A percentile compares a stretch with the other conserved stretches of the same genome.
Conservation (phyloP, 2,113 vertebrate species). For the Zosterops lateralis region DNA sequence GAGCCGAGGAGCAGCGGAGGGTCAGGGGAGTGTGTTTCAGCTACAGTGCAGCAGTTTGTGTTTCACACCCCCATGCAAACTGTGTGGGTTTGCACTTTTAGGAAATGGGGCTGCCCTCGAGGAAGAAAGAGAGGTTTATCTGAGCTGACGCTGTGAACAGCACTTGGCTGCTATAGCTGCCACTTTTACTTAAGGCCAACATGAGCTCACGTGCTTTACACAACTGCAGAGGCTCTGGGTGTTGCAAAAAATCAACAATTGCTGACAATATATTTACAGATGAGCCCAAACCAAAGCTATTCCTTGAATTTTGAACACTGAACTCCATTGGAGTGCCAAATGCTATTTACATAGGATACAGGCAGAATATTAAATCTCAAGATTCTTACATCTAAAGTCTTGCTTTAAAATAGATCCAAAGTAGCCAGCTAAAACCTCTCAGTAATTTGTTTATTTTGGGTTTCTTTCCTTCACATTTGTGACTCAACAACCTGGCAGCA, state of each 20-base stretch:
- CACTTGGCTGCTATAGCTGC: constrained; percentile 41
- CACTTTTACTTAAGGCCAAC: constrained; percentile 46
- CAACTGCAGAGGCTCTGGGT: not conserved
- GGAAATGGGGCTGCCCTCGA: not conserved
- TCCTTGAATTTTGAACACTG: not conserved
- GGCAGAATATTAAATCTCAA: not conserved
- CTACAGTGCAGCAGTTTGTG: not conserved
- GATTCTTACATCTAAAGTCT: not conserved
- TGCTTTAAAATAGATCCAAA: not conserved
- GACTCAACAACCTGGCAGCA: constrained; percentile 6
- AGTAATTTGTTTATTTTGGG: not conserved
- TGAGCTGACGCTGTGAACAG: constrained; percentile 8
- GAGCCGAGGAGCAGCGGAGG: not conserved
- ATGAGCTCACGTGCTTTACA: not conserved
- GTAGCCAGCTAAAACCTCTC: not conserved
- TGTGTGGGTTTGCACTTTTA: constrained; percentile 9
- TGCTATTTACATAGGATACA: not conserved
- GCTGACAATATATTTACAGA: not conserved
- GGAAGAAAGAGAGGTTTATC: constrained; percentile 29
- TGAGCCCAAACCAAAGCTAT: not conserved
- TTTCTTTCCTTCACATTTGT: constrained; percentile 5
- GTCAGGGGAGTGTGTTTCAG: accelerated
- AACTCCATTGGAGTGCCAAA: not conserved
- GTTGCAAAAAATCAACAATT: not conserved
- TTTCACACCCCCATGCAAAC: not conserved